Base-by-base conservation (phyloP, 1,140 invertebrate genomes). In the Sminthurinus signatus region DNA sequence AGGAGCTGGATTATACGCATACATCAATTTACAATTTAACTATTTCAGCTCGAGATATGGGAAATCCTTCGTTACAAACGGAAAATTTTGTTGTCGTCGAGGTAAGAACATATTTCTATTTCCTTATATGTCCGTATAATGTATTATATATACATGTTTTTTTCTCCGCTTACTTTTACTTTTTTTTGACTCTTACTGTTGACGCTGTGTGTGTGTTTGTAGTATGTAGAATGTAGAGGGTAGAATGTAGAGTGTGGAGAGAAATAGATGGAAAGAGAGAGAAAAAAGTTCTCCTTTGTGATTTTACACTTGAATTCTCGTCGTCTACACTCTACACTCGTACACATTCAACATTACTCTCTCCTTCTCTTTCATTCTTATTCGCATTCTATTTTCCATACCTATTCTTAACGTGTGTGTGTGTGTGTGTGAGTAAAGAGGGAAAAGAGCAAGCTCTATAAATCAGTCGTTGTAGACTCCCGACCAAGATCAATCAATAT, bases 21-120 rank as follows among this genome's bases (percentile, higher is more conserved):
- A 82, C 88, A 28, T 90, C 93, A 76, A 83, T 92, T 50, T 92
- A 96, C 76, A 91, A 88, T 72, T 78, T 97, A 42, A 88, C 86
- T 31, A 87, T 93, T 43, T 81, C 84, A 32, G 93, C 90, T 0
- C 83, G 82, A 19, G 93, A 96, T 79, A 81, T 84, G 1, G 91
- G 89, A 3, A 82, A 81, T 42, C 76, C 77, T 12, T 62, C 73
- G 1, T 76, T 91, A 42, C 84, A 82, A 25, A 84, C 88, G 0
- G 86, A 91, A 70, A 84, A 84, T 46, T 80, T 91, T 21, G 83
- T 78, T 51, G 69, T 89, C 17, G 84, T 98, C 5, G 89, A 96
- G 75, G 84, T 98, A 67, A 62, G 69, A 44, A 8, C 21, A 42
- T n/a, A 42, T n/a, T n/a, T n/a, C n/a, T n/a, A n/a, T n/a, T n/a